Conservation (phyloP, 2,113 vertebrate species). For the Astur gentilis region DNA sequence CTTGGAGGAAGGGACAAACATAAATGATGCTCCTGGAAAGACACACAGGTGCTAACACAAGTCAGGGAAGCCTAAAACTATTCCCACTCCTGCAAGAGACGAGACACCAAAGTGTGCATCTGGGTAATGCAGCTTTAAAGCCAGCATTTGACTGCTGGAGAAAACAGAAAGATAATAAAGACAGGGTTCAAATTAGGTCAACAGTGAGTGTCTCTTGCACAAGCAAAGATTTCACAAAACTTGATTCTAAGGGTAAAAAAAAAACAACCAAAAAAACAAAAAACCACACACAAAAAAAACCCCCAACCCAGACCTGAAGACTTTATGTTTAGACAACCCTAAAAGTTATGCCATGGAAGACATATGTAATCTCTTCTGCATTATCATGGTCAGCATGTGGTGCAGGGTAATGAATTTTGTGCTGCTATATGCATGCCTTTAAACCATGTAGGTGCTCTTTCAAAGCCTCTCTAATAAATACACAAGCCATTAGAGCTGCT, state of each 20-base stretch:
- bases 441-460: background rate
- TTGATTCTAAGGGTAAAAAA: background rate
- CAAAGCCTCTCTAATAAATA: background rate
- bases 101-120: background rate
- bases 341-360: background rate
- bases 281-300: no score
- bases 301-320: background rate
- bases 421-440: background rate
- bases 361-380: background rate
- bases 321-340: background rate
- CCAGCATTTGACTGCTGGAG: background rate
- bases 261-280: background rate
- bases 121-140: background rate
- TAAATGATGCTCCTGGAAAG: background rate
- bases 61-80: background rate
- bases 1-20: background rate
- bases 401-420: background rate
- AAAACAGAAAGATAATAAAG: background rate
- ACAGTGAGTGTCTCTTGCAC: background rate
- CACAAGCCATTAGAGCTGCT: conserved; percentile 2
- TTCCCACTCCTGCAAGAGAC: background rate
- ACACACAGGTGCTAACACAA: background rate
- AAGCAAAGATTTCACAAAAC: background rate
- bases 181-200: background rate
- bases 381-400: background rate